Percentiles rank a stretch among this genome's conserved stretches.
Evolutionary conservation across 2,888 invertebrate species (phyloP).

Genomic region (Allophyes oxyacanthae): DNA sequence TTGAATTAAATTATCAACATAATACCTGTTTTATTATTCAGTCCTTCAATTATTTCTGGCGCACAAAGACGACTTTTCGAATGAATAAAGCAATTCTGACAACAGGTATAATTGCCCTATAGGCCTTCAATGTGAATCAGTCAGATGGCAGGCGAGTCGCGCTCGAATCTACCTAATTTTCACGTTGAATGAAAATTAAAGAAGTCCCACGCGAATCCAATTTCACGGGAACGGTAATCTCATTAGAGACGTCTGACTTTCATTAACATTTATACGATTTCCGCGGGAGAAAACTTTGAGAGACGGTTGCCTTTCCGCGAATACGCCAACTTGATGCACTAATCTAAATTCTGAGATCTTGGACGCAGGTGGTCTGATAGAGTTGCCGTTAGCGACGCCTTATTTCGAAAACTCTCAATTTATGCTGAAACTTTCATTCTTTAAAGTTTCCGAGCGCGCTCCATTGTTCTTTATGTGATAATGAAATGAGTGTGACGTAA

Average conservation of each 20-base stretch:
- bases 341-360: conserved; percentile 79
- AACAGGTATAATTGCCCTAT: conserved; percentile 47
- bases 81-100: conserved; percentile 31
- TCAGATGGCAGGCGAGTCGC: conserved; percentile 62
- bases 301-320: conserved; percentile 65
- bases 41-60: conserved; percentile 2
- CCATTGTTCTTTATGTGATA: conserved; percentile 51
- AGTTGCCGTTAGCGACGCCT: conserved; percentile 68
- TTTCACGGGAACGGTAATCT: conserved; percentile 86
- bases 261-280: conserved; percentile 88
- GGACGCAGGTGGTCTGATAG: conserved; percentile 77
- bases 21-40: conserved; percentile 14
- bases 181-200: conserved; percentile 85
- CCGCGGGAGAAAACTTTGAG: conserved; percentile 76
- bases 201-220: conserved; percentile 85
- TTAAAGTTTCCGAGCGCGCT: conserved; percentile 53
- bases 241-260: conserved; percentile 86
- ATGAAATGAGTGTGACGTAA: conserved; percentile 46
- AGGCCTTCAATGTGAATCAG: conserved; percentile 63
- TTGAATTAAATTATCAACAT: conserved; percentile 8
- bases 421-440: conserved; percentile 72
- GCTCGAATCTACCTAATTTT: conserved; percentile 79
- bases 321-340: conserved; percentile 74
- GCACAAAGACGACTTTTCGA: conserved; percentile 16
- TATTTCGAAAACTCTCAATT: conserved; percentile 73